These are phyloP conservation scores for Pandemis heparana DNA, from an alignment of 2,888 invertebrate genomes.

Conservation along the genomic window DNA sequence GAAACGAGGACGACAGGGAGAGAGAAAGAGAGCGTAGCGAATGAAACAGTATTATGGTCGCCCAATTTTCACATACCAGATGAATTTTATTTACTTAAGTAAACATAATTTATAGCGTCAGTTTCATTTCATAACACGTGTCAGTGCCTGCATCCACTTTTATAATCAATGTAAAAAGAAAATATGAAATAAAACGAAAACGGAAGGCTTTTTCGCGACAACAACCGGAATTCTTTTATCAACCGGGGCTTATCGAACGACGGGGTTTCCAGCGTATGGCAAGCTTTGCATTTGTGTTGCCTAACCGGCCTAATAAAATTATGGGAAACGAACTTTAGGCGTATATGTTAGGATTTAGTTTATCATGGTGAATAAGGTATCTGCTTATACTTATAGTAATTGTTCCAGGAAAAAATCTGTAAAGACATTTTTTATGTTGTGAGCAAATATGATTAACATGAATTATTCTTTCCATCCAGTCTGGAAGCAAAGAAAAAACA, in stretches of 20 bases:
- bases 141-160: neutral
- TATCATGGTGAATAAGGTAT: neutral
- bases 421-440: too few species aligned
- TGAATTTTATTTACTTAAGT: too few species aligned
- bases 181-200: slow-evolving; percentile 7
- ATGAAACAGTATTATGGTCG: too few species aligned
- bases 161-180: slow-evolving; percentile 13
- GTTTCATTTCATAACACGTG: neutral
- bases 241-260: slow-evolving; percentile 14
- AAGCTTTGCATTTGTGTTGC: slow-evolving; percentile 9
- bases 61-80: too few species aligned
- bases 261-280: slow-evolving; percentile 4
- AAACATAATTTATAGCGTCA: neutral
- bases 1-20: too few species aligned
- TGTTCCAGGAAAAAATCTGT: too few species aligned
- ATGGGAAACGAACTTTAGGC: neutral
- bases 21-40: too few species aligned
- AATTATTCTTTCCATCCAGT: too few species aligned
- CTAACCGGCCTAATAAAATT: neutral
- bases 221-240: slow-evolving; percentile 24
- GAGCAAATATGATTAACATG: too few species aligned
- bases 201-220: slow-evolving; percentile 7
- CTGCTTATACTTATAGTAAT: neutral
- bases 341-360: neutral
- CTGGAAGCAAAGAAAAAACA: too few species aligned